These are phyloP conservation scores for Cryptocephalus primarius DNA, from an alignment of 2,888 invertebrate genomes.

Conservation along the genomic window DNA sequence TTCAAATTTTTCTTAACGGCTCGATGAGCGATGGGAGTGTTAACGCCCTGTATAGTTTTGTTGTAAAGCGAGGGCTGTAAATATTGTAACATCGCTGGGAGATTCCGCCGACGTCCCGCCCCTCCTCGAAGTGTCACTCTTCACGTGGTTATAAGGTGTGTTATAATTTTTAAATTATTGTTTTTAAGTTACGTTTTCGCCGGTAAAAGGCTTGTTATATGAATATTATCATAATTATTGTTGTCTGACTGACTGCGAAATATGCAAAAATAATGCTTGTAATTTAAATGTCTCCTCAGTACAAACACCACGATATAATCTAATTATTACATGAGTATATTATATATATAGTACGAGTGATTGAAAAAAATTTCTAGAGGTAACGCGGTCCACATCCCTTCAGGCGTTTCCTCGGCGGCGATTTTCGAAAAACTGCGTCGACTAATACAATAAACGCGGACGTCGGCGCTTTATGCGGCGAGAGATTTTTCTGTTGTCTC, in stretches of 20 bases:
- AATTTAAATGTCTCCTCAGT: conserved; percentile 32
- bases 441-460: no score
- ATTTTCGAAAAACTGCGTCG: no score
- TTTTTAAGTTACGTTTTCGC: conserved; percentile 28
- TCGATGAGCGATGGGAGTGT: no score
- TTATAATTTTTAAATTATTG: conserved; percentile 28
- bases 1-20: no score
- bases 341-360: conserved; percentile 21
- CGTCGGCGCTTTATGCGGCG: no score
- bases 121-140: conserved; percentile 12
- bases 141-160: conserved; percentile 33
- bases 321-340: conserved; percentile 17
- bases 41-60: no score
- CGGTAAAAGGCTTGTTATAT: conserved; percentile 35
- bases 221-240: conserved; percentile 30
- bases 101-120: no score
- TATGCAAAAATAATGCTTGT: conserved; percentile 28
- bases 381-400: no score
- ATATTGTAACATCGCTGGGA: no score
- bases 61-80: no score
- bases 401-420: no score
- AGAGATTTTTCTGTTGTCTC: no score
- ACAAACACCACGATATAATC: conserved; percentile 37
- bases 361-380: conserved; percentile 3
- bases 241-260: conserved; percentile 35